A percentile compares a stretch with the other conserved stretches of the same genome.
Evolutionary conservation across 2,888 invertebrate genomes (phyloP).

Genomic region (Lasioglossum leucozonium): DNA sequence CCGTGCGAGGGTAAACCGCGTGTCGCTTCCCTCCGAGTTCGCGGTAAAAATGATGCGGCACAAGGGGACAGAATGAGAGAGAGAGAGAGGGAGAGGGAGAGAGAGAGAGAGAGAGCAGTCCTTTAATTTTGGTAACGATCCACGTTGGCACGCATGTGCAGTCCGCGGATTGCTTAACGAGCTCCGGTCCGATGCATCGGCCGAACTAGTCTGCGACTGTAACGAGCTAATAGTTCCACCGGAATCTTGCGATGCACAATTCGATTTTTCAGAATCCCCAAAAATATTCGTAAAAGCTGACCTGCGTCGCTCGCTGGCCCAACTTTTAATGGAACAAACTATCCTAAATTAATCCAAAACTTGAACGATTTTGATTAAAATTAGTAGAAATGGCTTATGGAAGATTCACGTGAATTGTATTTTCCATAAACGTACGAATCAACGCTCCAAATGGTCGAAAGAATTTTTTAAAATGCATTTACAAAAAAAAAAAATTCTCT

Average conservation of each 20-base stretch:
- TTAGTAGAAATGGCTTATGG: too few species aligned
- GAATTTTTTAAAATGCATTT: too few species aligned
- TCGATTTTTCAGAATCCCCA: not conserved
- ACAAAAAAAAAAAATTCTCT: too few species aligned
- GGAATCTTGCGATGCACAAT: slow-evolving; percentile 7
- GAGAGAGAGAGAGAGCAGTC: too few species aligned
- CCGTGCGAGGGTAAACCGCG: not conserved
- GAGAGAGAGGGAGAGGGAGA: too few species aligned
- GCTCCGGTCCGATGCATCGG: slow-evolving; percentile 53
- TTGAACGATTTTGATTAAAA: too few species aligned
- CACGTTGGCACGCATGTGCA: slow-evolving; percentile 59
- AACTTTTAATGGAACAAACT: not conserved
- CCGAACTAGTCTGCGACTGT: slow-evolving; percentile 48
- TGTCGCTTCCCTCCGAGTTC: not conserved
- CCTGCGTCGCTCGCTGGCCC: not conserved
- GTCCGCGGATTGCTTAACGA: slow-evolving; percentile 60
- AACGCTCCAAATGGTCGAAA: too few species aligned
- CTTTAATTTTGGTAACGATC: slow-evolving; percentile 69
- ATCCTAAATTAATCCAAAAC: too few species aligned
- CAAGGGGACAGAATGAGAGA: slow-evolving; percentile 30
- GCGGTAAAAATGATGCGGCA: slow-evolving; percentile 41
- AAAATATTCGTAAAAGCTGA: not conserved
- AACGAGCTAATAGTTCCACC: slow-evolving; percentile 45
- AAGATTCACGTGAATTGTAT: too few species aligned
- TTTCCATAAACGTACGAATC: too few species aligned